Percentiles rank a stretch among this genome's conserved stretches.
Evolutionary conservation across 2,113 vertebrate genomes (phyloP).

Genomic region (Vireo altiloquus): DNA sequence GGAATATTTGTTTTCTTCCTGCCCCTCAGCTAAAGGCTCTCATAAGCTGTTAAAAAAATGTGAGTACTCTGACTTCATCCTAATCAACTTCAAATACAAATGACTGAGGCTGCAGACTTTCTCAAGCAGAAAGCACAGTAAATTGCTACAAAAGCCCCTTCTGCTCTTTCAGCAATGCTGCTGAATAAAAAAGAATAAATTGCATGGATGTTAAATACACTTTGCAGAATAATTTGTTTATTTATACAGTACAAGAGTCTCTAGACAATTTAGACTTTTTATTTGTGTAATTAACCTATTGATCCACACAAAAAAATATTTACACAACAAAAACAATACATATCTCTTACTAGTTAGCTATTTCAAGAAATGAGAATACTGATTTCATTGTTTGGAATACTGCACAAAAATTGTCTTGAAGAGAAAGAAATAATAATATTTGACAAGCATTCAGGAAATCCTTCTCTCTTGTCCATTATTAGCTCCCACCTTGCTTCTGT

Average conservation of each 20-base stretch:
- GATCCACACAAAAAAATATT: background rate
- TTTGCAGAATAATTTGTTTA: slow-evolving; percentile 23
- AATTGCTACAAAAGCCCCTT: background rate
- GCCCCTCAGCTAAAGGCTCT: background rate
- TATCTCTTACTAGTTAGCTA: background rate
- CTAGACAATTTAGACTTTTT: slow-evolving; percentile 7
- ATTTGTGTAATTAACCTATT: slow-evolving; percentile 40
- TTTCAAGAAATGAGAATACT: background rate
- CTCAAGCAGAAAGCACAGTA: slow-evolving; percentile 36
- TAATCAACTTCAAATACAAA: slow-evolving; percentile 41
- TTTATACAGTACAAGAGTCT: slow-evolving; percentile 26
- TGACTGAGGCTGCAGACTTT: background rate
- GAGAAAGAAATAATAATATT: background rate
- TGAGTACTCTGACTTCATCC: background rate
- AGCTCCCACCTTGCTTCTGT: background rate
- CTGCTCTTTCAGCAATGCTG: background rate
- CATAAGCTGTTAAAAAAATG: slow-evolving; percentile 3
- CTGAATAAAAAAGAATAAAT: slow-evolving; percentile 14
- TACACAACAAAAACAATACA: background rate
- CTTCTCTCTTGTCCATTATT: background rate
- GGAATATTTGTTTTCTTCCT: slow-evolving; percentile 19
- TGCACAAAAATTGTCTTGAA: background rate
- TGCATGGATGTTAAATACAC: background rate
- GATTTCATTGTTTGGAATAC: background rate
- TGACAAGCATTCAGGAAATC: background rate